phyloP scores from a whole-genome alignment of 2,888 invertebrate species.

The Drosophila cognata region DNA sequence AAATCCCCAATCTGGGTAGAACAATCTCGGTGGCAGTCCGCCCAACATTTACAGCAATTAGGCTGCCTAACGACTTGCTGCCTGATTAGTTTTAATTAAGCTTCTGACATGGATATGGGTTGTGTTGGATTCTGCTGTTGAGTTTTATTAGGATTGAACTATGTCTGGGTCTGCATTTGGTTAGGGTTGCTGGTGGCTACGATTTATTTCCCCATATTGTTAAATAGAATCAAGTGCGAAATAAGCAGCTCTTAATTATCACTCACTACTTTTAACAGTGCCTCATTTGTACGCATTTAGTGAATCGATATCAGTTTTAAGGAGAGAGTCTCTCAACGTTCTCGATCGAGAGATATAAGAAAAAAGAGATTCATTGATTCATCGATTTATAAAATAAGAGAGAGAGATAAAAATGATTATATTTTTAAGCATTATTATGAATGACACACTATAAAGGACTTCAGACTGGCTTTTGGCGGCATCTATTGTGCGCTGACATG shows the following conservation, averaged over 20 bases:
- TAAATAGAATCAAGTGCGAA: slow-evolving; percentile 22
- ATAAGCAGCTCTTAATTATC: slow-evolving; percentile 13
- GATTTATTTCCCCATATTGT: slow-evolving; percentile 7
- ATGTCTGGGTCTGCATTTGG: slow-evolving; percentile 19
- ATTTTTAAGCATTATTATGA: background rate
- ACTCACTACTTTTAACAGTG: background rate
- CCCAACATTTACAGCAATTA: slow-evolving; percentile 58
- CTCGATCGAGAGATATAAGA: background rate
- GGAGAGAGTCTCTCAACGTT: background rate
- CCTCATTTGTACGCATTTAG: background rate
- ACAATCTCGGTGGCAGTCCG: slow-evolving; percentile 30
- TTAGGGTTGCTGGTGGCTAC: slow-evolving; percentile 2
- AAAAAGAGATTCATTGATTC: background rate
- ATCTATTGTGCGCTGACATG: slow-evolving; percentile 30
- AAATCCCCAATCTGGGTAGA: slow-evolving; percentile 7
- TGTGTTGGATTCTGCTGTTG: background rate
- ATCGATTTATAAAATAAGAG: background rate
- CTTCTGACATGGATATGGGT: slow-evolving; percentile 42
- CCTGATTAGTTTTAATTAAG: slow-evolving; percentile 74
- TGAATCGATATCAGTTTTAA: background rate
- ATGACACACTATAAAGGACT: background rate
- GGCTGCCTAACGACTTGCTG: slow-evolving; percentile 36
- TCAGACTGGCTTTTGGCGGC: slow-evolving; percentile 12
- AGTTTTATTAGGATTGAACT: background rate
- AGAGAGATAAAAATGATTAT: background rate